These are phyloP conservation scores for Bovichtus diacanthus DNA, from an alignment of 2,797 vertebrate genomes.

Conservation along the genomic window DNA sequence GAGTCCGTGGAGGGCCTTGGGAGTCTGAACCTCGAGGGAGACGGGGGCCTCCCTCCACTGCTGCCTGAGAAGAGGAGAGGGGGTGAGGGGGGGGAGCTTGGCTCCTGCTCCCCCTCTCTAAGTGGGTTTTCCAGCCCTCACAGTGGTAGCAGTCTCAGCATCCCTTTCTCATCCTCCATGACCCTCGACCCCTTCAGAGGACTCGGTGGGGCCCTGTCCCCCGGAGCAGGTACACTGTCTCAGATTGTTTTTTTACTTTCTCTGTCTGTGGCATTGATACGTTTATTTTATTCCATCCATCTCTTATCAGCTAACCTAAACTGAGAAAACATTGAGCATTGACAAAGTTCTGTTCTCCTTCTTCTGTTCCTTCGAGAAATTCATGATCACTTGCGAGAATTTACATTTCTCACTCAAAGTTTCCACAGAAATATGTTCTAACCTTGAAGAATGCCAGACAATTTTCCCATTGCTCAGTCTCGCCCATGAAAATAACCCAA, in stretches of 20 bases:
- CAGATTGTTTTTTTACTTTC: neutral
- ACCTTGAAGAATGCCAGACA: too few relatives aligned
- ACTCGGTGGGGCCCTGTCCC: constrained; percentile 79
- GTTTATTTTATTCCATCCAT: neutral
- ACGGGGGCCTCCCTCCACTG: constrained; percentile 83
- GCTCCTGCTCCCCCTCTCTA: constrained; percentile 86
- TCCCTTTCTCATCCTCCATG: constrained; percentile 87
- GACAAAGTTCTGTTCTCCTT: neutral
- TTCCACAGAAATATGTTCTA: too few relatives aligned
- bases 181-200: constrained; percentile 70
- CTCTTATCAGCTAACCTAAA: neutral
- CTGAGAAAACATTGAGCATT: neutral
- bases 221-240: constrained; percentile 81
- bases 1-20: constrained; percentile 79
- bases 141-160: constrained; percentile 90
- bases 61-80: constrained; percentile 93
- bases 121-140: constrained; percentile 91
- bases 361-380: neutral
- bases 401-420: too few relatives aligned
- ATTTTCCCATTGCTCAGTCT: too few relatives aligned
- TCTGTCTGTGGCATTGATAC: neutral
- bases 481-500: too few relatives aligned
- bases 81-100: constrained; percentile 85
- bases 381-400: too few relatives aligned
- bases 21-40: constrained; percentile 68